A percentile compares a stretch with the other conserved stretches of the same genome.
These are phyloP conservation scores for Nemotelus pantherinus DNA, from an alignment of 2,888 invertebrate species.

Conservation along the genomic window DNA sequence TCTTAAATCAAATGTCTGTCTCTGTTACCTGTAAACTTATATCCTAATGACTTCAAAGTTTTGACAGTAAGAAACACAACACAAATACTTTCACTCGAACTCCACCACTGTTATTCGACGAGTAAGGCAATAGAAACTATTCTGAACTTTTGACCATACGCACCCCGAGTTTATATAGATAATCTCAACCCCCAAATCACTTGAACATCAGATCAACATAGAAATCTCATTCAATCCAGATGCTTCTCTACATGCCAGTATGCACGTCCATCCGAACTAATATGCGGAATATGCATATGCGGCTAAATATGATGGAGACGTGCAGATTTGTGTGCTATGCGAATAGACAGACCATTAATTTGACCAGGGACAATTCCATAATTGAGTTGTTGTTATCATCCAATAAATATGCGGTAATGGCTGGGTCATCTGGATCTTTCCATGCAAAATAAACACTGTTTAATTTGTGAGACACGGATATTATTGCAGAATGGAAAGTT, in stretches of 20 bases:
- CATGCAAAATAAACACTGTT: background rate
- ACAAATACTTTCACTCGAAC: background rate
- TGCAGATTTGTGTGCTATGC: too few relatives aligned
- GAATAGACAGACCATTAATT: background rate
- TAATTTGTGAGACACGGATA: too few relatives aligned
- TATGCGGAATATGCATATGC: too few relatives aligned
- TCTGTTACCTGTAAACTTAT: background rate
- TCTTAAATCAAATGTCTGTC: too few relatives aligned
- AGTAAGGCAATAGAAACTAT: constrained; percentile 29
- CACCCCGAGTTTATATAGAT: constrained; percentile 28
- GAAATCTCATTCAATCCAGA: background rate
- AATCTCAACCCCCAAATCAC: background rate
- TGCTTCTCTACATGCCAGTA: too few relatives aligned
- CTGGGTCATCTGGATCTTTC: background rate
- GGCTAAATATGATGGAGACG: too few relatives aligned
- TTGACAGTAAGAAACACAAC: background rate
- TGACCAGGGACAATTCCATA: constrained; percentile 9
- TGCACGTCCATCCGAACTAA: too few relatives aligned
- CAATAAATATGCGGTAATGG: constrained; percentile 1
- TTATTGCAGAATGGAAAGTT: too few relatives aligned
- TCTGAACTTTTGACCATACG: constrained; percentile 27
- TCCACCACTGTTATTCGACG: background rate
- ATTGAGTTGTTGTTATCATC: background rate
- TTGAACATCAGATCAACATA: background rate
- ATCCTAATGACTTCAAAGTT: background rate